Evolutionary conservation across 2,888 invertebrate genomes (phyloP).

Genomic region (Erannis defoliaria): DNA sequence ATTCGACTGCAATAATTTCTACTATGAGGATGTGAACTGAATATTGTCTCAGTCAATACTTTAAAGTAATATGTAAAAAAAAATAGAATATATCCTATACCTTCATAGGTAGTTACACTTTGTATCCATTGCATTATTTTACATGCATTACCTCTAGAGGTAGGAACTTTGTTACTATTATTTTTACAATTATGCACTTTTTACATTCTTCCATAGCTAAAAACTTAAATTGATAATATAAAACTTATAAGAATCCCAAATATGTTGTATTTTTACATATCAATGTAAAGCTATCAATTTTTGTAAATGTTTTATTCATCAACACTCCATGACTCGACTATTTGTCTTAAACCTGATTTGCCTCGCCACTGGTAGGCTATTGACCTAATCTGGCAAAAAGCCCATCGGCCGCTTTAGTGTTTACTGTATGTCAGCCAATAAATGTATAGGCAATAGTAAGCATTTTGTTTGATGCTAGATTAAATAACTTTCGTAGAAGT

Average conservation of each 20-base stretch:
- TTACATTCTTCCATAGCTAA: too few relatives aligned
- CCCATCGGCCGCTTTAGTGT: conserved; percentile 51
- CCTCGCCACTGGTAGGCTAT: conserved; percentile 57
- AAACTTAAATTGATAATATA: too few relatives aligned
- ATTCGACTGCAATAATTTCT: conserved; percentile 21
- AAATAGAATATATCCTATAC: too few relatives aligned
- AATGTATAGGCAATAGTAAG: conserved; percentile 24
- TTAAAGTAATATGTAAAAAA: neutral
- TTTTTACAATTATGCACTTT: too few relatives aligned
- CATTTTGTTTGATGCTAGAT: neutral
- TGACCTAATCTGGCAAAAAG: conserved; percentile 75
- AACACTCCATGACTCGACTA: conserved; percentile 48
- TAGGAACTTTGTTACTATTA: too few relatives aligned
- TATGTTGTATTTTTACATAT: neutral
- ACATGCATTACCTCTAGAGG: too few relatives aligned
- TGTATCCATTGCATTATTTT: too few relatives aligned
- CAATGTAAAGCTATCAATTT: neutral
- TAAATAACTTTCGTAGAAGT: neutral
- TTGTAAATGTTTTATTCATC: conserved; percentile 33
- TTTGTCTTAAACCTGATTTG: conserved; percentile 52
- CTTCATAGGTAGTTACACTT: too few relatives aligned
- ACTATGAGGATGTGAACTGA: conserved; percentile 12
- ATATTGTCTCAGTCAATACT: conserved; percentile 6
- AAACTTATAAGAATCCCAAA: neutral
- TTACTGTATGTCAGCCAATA: conserved; percentile 43